Percentiles rank a stretch among this genome's conserved stretches.
phyloP scores from a whole-genome alignment of 2,888 invertebrate species.

The Drosophila percnosoma region DNA sequence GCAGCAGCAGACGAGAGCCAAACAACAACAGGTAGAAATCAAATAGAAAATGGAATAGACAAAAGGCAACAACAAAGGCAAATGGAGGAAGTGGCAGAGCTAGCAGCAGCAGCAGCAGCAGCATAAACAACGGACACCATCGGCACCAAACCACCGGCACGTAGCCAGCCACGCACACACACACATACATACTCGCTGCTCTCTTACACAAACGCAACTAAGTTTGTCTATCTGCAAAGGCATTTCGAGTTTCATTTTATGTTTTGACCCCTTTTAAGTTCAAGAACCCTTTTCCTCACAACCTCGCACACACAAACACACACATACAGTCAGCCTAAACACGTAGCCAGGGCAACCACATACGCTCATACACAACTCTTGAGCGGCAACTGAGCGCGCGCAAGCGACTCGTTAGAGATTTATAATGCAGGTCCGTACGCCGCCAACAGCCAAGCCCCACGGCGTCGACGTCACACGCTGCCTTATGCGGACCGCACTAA shows the following conservation, averaged over 20 bases:
- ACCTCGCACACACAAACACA: slow-evolving; percentile 38
- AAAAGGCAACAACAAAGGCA: slow-evolving; percentile 66
- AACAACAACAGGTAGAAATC: slow-evolving; percentile 77
- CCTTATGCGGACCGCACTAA: slow-evolving; percentile 53
- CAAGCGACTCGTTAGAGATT: slow-evolving; percentile 71
- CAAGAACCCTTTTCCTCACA: slow-evolving; percentile 84
- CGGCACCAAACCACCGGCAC: slow-evolving; percentile 65
- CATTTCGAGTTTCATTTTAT: slow-evolving; percentile 81
- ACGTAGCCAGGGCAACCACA: slow-evolving; percentile 44
- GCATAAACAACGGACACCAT: slow-evolving; percentile 67
- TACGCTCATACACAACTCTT: slow-evolving; percentile 59
- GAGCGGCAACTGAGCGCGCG: slow-evolving; percentile 68
- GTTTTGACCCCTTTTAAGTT: slow-evolving; percentile 84
- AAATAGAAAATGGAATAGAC: slow-evolving; percentile 79
- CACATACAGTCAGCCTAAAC: slow-evolving; percentile 12
- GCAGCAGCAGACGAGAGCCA: slow-evolving; percentile 48
- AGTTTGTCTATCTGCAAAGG: slow-evolving; percentile 78
- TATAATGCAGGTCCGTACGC: slow-evolving; percentile 60
- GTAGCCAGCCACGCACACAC: slow-evolving; percentile 51
- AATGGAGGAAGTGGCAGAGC: slow-evolving; percentile 71
- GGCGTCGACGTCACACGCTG: slow-evolving; percentile 41
- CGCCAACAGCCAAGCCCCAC: slow-evolving; percentile 53
- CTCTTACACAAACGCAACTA: slow-evolving; percentile 54
- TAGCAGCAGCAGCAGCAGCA: slow-evolving; percentile 49
- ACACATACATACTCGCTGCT: slow-evolving; percentile 25